Evolutionary conservation across 2,797 vertebrate genomes (phyloP).

Genomic region (Picus viridis): DNA sequence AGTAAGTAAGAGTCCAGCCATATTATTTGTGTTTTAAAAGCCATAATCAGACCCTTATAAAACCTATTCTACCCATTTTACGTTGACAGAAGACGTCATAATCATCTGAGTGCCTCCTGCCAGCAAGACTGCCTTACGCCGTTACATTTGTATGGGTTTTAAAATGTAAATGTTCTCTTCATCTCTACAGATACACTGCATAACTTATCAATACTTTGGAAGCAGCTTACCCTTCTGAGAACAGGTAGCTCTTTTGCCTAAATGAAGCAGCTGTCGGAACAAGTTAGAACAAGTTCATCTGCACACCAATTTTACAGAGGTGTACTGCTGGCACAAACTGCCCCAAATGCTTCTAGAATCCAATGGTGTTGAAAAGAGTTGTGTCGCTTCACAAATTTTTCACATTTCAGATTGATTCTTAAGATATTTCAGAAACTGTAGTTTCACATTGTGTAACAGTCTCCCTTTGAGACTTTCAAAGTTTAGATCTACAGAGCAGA

Average conservation of each 20-base stretch:
- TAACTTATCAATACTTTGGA: neutral
- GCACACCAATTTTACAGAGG: accelerated
- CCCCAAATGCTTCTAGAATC: neutral
- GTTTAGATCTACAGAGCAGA: neutral
- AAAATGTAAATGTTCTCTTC: neutral
- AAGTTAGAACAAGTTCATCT: neutral
- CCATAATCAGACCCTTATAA: neutral
- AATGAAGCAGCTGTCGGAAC: neutral
- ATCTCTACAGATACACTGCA: neutral
- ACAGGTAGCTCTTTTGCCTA: neutral
- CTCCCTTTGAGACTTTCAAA: neutral
- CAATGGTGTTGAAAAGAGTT: neutral
- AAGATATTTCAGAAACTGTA: neutral
- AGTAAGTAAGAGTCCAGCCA: neutral
- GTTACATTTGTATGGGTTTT: neutral
- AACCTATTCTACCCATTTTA: neutral
- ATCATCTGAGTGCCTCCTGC: neutral
- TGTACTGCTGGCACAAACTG: neutral
- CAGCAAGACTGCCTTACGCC: neutral
- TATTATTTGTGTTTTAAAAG: neutral
- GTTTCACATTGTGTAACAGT: neutral
- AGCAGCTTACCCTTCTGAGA: neutral
- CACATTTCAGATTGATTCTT: neutral
- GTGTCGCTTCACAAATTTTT: neutral
- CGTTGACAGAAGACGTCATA: neutral